A percentile compares a stretch with the other conserved stretches of the same genome.
Conservation (phyloP, 2,797 vertebrate species). For the Acridotheres tristis region DNA sequence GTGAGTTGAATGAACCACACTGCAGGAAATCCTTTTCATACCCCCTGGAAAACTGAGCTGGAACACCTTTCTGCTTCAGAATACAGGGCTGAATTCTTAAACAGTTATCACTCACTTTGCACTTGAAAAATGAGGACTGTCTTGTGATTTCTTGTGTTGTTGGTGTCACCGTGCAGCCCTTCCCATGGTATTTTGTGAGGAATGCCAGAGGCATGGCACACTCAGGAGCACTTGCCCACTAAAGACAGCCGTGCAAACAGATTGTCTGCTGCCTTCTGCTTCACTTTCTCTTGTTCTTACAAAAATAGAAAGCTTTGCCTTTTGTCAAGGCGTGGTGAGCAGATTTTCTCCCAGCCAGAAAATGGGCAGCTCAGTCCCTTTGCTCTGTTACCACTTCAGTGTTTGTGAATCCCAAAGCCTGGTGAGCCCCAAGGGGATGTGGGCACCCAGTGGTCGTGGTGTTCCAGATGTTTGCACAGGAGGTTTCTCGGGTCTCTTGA, state of each 20-base stretch:
- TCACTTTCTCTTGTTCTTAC: conserved; percentile 23
- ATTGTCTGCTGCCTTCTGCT: neutral
- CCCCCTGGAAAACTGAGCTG: conserved; percentile 44
- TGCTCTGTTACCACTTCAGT: neutral
- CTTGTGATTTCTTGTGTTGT: neutral
- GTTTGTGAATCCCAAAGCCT: neutral
- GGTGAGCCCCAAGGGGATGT: neutral
- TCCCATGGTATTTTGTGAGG: neutral
- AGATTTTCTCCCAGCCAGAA: neutral
- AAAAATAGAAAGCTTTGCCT: neutral
- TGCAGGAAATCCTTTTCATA: conserved; percentile 65
- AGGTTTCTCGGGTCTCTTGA: neutral
- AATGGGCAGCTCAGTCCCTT: neutral
- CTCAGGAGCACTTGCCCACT: neutral
- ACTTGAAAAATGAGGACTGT: conserved; percentile 48
- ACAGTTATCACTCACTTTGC: conserved; percentile 61
- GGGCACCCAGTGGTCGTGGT: neutral
- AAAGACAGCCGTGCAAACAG: neutral
- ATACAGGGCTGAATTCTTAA: neutral
- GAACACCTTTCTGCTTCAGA: conserved; percentile 13
- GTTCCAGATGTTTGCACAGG: neutral
- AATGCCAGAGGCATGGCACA: conserved; percentile 1
- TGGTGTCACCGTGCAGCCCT: neutral
- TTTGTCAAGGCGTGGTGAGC: neutral
- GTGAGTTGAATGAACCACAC: conserved; percentile 22